Percentiles rank a stretch among this genome's conserved stretches.
phyloP scores from a whole-genome alignment of 2,113 vertebrate species.

The Echinops telfairi region DNA sequence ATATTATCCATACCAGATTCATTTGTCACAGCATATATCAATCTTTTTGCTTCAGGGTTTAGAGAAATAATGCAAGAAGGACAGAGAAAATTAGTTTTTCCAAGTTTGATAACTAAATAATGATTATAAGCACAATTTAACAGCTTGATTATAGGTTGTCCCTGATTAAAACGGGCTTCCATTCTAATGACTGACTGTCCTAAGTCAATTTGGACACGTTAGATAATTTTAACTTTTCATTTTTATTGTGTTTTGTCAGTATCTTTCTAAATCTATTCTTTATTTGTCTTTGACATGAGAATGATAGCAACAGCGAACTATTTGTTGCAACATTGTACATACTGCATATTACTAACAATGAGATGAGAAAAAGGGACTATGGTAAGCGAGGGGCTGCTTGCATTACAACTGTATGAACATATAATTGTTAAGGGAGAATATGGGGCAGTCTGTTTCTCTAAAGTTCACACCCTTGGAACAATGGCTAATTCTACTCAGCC shows the following conservation, averaged over 20 bases:
- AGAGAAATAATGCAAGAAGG: background rate
- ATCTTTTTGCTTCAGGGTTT: background rate
- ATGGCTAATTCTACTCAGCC: background rate
- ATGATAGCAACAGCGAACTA: background rate
- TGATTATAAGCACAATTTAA: background rate
- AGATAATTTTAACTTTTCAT: background rate
- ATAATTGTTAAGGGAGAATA: background rate
- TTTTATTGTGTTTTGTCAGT: background rate
- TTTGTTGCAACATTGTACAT: background rate
- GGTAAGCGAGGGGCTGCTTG: background rate
- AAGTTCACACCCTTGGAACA: background rate
- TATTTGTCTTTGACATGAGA: background rate
- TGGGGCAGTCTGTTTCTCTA: background rate
- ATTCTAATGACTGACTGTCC: background rate
- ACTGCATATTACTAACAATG: background rate
- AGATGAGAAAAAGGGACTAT: too few species aligned
- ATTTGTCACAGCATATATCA: background rate
- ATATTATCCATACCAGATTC: background rate
- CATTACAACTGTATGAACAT: background rate
- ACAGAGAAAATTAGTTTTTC: background rate
- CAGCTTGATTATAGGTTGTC: background rate
- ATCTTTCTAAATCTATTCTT: background rate
- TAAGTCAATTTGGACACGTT: background rate
- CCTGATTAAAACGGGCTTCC: background rate
- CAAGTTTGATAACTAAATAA: slow-evolving; percentile 7